Evolutionary conservation across 1,140 invertebrate species (phyloP), one percentile per base, ranked within the genome.

Genomic region (Zaprionus vittiger): DNA sequence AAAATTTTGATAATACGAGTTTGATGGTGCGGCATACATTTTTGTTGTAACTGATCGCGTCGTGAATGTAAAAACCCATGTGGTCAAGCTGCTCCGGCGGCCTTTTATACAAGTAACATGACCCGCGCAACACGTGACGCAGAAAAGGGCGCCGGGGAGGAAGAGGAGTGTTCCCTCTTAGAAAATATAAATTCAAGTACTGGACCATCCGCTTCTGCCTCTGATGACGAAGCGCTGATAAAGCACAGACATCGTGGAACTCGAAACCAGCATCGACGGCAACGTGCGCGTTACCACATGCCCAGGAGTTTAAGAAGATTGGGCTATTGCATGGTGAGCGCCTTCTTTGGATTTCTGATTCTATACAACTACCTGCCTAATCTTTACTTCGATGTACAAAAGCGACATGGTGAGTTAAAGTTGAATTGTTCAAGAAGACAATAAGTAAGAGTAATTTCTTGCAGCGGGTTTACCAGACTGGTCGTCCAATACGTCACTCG

Each of bases 401-500:
- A 74, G 26, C 73, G 83, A 20, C 64, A 68, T 56, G 81, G 83
- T 86, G 24, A 67, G 73, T 59, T 52, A 44, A 37, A 34, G 22
- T 28, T 17, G 22, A 2, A 7, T 15, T 41, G 38, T 38, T 17
- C 7, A 47, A 55, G 12, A 28, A 28, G 15, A 54, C 6, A 17
- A 6, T 65, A 34, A n/a, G 22, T 9, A n/a, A 57, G 11, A n/a
- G 11, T n/a, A 56, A 70, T 37, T 22, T 41, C 20, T 74, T 76
- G 2, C 44, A 93, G 91, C 79, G 57, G 57, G 82, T 2, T 60
- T 92, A 47, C 41, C 94, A 17, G 96, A 96, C 54, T 97, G 96
- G 96, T 94, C 95, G 54, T 93, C 94, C 47, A 96, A 96, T 79
- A 95, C 95, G 12, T 96, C 96, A 31, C 93, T 96, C 49, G 95